Evolutionary conservation across 2,113 vertebrate genomes (phyloP).

Genomic region (Scopus umbretta): DNA sequence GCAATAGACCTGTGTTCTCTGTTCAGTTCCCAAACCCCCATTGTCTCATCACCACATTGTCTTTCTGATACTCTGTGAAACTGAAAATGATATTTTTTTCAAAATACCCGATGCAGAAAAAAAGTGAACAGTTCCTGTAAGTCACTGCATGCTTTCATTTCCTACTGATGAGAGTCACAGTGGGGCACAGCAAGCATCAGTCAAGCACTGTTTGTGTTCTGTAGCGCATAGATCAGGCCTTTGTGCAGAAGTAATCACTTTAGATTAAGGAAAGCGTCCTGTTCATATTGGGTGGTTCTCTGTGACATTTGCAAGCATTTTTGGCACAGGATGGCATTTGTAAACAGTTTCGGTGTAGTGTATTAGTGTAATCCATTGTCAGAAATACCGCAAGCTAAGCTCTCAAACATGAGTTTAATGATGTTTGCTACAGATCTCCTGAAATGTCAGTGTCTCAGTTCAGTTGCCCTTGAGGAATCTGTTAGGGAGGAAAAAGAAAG

Average conservation of each 20-base stretch:
- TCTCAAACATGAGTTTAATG: background rate
- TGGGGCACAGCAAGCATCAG: background rate
- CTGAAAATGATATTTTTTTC: background rate
- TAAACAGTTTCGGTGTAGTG: background rate
- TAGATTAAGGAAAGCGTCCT: background rate
- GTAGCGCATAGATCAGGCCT: background rate
- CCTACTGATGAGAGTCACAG: background rate
- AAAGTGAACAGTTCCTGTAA: accelerated
- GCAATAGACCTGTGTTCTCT: background rate
- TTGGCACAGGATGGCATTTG: background rate
- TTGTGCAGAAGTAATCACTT: background rate
- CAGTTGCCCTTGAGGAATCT: background rate
- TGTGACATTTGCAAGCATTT: background rate
- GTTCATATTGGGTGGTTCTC: background rate
- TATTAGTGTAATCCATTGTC: background rate
- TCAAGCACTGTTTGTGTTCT: background rate
- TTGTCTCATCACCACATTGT: background rate
- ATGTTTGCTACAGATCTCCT: background rate
- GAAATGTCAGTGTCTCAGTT: background rate
- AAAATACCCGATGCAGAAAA: background rate
- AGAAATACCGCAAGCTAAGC: background rate
- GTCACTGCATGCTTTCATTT: background rate
- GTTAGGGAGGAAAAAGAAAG: background rate
- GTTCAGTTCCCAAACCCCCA: background rate
- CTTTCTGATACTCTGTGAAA: background rate